phyloP scores from a whole-genome alignment of 2,797 vertebrate species.

The Sparus aurata region DNA sequence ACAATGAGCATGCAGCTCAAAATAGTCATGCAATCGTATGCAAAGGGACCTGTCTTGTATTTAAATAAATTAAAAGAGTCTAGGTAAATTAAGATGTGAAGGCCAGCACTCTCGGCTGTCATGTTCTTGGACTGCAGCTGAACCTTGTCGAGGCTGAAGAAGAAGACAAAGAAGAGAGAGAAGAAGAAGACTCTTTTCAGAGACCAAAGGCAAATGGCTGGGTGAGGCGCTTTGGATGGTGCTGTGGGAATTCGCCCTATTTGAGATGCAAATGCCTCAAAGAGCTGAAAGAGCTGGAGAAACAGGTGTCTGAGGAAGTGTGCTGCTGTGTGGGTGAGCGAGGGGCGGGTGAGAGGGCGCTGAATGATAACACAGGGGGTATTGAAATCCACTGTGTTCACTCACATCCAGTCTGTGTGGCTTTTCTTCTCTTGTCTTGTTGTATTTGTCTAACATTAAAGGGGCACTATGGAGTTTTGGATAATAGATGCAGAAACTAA shows the following conservation, averaged over 20 bases:
- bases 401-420: constrained; percentile 28
- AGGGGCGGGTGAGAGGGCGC: constrained; percentile 50
- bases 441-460: constrained; percentile 23
- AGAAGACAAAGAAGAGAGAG: constrained; percentile 28
- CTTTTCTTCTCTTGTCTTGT: constrained; percentile 31
- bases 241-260: constrained; percentile 79
- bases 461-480: too few relatives aligned
- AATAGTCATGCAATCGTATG: constrained; percentile 3
- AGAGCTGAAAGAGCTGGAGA: constrained; percentile 83
- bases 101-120: constrained; percentile 33
- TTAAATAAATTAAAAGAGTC: constrained; percentile 3
- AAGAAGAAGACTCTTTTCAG: constrained; percentile 67
- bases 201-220: constrained; percentile 58
- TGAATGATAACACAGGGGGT: constrained; percentile 77
- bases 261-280: constrained; percentile 86
- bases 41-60: neutral
- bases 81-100: constrained; percentile 34
- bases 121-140: constrained; percentile 62
- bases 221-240: constrained; percentile 47
- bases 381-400: constrained; percentile 62
- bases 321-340: constrained; percentile 56
- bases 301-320: constrained; percentile 88
- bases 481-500: too few relatives aligned
- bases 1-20: neutral
- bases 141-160: constrained; percentile 40